phyloP scores from a whole-genome alignment of 2,113 vertebrate species.

The Zosterops pallidus region DNA sequence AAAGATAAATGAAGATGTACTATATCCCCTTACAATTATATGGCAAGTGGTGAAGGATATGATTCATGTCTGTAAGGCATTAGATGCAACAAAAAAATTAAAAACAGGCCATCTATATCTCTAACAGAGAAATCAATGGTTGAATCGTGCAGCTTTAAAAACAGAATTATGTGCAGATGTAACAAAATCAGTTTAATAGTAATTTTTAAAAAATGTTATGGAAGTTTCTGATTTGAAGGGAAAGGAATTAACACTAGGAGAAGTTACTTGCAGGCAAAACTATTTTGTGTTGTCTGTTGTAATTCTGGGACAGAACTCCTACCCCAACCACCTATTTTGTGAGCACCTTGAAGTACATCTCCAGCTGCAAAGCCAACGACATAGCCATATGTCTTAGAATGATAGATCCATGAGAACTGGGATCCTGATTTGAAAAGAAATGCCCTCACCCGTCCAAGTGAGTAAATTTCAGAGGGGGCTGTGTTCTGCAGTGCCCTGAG shows the following conservation, averaged over 20 bases:
- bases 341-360: neutral
- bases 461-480: neutral
- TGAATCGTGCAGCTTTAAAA: neutral
- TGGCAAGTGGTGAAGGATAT: neutral
- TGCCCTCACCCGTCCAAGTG: neutral
- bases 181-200: neutral
- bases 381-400: no score
- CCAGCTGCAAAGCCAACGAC: neutral
- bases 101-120: neutral
- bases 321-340: neutral
- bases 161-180: neutral
- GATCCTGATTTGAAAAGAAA: neutral
- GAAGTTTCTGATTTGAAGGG: neutral
- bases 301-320: neutral
- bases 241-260: neutral
- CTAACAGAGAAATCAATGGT: neutral
- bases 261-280: neutral
- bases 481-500: no score
- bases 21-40: neutral
- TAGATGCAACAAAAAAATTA: neutral
- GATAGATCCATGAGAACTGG: neutral
- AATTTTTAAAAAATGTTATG: neutral
- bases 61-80: neutral
- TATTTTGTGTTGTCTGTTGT: neutral
- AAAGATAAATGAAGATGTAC: neutral